Percentiles rank a stretch among this genome's conserved stretches.
phyloP scores from a whole-genome alignment of 2,888 invertebrate species.

The Limnephilus marmoratus region DNA sequence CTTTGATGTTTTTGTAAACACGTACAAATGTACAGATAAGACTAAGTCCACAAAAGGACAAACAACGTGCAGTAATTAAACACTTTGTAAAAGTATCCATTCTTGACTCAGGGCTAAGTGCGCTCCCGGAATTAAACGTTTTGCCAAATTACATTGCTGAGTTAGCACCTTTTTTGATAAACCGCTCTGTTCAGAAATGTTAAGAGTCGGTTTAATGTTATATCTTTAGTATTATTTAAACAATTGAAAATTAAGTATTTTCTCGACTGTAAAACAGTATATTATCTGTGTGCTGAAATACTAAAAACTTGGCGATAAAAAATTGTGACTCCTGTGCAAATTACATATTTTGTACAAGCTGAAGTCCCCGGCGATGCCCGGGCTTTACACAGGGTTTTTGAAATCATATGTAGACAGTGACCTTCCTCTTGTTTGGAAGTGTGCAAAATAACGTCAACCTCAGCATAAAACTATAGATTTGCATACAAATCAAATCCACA shows the following conservation, averaged over 20 bases:
- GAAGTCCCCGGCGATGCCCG: too few species aligned
- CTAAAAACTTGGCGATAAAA: too few species aligned
- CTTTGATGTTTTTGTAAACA: slow-evolving; percentile 63
- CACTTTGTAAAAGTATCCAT: slow-evolving; percentile 37
- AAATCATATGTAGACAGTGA: too few species aligned
- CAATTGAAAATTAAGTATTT: not conserved
- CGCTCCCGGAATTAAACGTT: not conserved
- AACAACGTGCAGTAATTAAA: not conserved
- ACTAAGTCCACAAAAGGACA: slow-evolving; percentile 15
- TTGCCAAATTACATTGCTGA: not conserved
- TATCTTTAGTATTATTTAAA: not conserved
- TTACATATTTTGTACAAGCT: too few species aligned
- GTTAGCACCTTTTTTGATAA: not conserved
- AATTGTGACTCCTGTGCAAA: too few species aligned
- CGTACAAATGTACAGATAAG: slow-evolving; percentile 49
- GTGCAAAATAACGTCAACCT: too few species aligned
- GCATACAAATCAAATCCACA: too few species aligned
- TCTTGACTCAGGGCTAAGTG: not conserved
- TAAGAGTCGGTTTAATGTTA: not conserved
- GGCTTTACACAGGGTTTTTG: too few species aligned
- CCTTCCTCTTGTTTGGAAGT: too few species aligned
- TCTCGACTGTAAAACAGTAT: too few species aligned
- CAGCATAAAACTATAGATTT: too few species aligned
- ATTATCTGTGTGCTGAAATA: too few species aligned
- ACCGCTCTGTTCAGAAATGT: not conserved